A percentile compares a stretch with the other conserved stretches of the same genome.
Conservation (phyloP, 2,888 invertebrate genomes). For the Fragum fragum region DNA sequence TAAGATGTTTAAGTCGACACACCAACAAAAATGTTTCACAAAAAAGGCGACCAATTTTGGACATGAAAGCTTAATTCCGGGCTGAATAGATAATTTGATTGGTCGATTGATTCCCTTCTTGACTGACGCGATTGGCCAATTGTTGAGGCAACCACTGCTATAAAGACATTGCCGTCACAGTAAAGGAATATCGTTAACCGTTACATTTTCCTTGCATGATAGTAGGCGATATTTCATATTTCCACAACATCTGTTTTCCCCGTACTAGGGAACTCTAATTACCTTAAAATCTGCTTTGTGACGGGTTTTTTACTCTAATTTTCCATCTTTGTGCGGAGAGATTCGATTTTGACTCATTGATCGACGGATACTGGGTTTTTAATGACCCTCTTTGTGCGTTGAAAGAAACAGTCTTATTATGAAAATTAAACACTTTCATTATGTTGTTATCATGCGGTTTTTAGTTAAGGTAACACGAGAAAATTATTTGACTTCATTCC, state of each 20-base stretch:
- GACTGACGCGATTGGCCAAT: too few relatives aligned
- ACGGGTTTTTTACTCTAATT: conserved; percentile 29
- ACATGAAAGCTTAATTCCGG: too few relatives aligned
- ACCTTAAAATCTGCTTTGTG: conserved; percentile 34
- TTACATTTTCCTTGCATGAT: conserved; percentile 19
- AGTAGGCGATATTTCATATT: conserved; percentile 19
- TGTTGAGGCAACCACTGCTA: too few relatives aligned
- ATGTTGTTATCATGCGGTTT: conserved; percentile 26
- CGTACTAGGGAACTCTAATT: conserved; percentile 27
- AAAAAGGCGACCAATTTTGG: too few relatives aligned
- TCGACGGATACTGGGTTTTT: background rate
- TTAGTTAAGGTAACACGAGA: background rate
- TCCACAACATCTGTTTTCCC: conserved; percentile 19
- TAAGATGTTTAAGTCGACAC: too few relatives aligned
- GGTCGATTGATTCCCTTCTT: too few relatives aligned
- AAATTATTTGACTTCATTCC: conserved; percentile 1
- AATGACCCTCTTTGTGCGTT: conserved; percentile 27
- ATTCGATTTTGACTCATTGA: conserved; percentile 27
- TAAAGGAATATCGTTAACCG: background rate
- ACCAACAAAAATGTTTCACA: too few relatives aligned
- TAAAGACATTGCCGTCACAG: background rate
- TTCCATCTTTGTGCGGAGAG: conserved; percentile 21
- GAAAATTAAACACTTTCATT: conserved; percentile 30
- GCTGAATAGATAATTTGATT: too few relatives aligned
- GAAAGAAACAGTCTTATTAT: conserved; percentile 29